A percentile compares a stretch with the other conserved stretches of the same genome.
Evolutionary conservation across 2,797 vertebrate genomes (phyloP).

Genomic region (Anas bernieri): DNA sequence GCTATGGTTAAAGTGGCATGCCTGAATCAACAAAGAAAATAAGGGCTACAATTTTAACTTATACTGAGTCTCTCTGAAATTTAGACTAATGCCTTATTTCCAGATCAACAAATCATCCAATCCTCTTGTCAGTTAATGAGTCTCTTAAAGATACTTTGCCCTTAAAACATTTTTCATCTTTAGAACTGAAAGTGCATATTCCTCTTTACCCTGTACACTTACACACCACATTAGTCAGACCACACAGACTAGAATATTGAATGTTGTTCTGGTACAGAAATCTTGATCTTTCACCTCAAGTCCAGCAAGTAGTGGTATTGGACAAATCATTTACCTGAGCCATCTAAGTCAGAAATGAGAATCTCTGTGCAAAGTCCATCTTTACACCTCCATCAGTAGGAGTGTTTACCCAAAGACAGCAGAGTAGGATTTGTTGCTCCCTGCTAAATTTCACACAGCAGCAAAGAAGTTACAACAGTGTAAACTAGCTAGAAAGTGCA

Average conservation of each 20-base stretch:
- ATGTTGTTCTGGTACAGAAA: background rate
- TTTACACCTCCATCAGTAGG: background rate
- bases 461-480: background rate
- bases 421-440: background rate
- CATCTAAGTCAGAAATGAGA: background rate
- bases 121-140: background rate
- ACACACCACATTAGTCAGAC: background rate
- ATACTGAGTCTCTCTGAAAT: background rate
- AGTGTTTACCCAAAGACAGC: background rate
- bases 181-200: background rate
- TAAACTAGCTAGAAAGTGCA: background rate
- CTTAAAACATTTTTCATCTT: background rate
- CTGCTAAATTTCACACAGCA: background rate
- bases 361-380: background rate
- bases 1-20: background rate
- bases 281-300: background rate
- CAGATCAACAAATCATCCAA: background rate
- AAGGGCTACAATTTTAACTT: background rate
- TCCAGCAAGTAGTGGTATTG: background rate
- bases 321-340: background rate
- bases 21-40: slow-evolving; percentile 1
- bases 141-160: background rate
- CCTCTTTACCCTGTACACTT: background rate
- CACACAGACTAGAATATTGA: background rate
- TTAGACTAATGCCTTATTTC: background rate